phyloP scores from a whole-genome alignment of 2,888 invertebrate species.

The Lottia gigantea region DNA sequence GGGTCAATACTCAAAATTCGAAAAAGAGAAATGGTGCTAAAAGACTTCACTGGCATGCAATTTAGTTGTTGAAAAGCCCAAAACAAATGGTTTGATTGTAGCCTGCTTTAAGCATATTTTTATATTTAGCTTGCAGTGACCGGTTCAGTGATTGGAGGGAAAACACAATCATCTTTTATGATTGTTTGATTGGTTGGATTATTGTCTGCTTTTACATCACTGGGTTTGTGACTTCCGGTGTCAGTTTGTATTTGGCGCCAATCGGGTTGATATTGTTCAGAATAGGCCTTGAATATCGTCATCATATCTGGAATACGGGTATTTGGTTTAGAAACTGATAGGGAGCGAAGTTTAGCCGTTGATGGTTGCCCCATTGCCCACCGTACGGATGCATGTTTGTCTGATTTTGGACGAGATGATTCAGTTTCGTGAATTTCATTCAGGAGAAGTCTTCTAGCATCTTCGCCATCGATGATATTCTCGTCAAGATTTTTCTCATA shows the following conservation, averaged over 20 bases:
- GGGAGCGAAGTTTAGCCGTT: conserved; percentile 54
- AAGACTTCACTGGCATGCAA: too few relatives aligned
- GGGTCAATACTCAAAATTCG: too few relatives aligned
- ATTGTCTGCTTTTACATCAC: too few relatives aligned
- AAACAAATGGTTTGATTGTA: too few relatives aligned
- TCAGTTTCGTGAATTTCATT: conserved; percentile 44
- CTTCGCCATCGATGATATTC: conserved; percentile 41
- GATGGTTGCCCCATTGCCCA: conserved; percentile 42
- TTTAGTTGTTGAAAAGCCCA: too few relatives aligned
- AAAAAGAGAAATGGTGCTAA: too few relatives aligned
- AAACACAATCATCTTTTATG: too few relatives aligned
- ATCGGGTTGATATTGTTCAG: conserved; percentile 58
- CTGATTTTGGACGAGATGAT: conserved; percentile 34
- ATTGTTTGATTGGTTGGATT: too few relatives aligned
- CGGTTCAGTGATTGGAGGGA: neutral
- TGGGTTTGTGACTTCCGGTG: too few relatives aligned
- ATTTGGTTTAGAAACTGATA: conserved; percentile 36
- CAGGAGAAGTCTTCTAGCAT: conserved; percentile 50
- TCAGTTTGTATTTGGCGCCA: conserved; percentile 30
- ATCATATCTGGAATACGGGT: conserved; percentile 45
- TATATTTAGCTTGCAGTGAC: neutral
- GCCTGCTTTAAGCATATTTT: too few relatives aligned
- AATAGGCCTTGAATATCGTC: conserved; percentile 57
- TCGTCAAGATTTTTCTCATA: conserved; percentile 33
- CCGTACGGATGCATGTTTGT: conserved; percentile 20